Evolutionary conservation across 2,113 vertebrate genomes (phyloP).

Genomic region (Dromaius novaehollandiae): DNA sequence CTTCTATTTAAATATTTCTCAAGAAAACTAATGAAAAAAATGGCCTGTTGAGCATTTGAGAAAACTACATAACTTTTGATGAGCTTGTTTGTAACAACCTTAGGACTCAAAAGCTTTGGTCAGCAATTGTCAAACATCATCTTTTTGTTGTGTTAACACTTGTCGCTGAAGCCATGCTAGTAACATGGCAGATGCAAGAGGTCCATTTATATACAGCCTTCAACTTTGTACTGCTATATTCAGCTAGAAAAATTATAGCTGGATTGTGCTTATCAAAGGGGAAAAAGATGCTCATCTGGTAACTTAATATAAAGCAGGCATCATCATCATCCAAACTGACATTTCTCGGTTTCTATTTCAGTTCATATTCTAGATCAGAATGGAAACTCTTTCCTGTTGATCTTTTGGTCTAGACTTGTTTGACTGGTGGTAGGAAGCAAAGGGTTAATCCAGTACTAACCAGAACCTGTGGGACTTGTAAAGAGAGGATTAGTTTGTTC

Average conservation of each 20-base stretch:
- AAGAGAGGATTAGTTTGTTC: not conserved
- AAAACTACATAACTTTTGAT: not conserved
- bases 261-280: not conserved
- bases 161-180: not conserved
- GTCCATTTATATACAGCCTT: not conserved
- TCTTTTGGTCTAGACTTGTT: not conserved
- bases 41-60: not conserved
- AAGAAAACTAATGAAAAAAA: not conserved
- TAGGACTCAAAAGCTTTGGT: not conserved
- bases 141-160: not conserved
- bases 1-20: not conserved
- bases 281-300: fast-evolving
- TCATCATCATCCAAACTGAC: fast-evolving
- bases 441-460: conserved; percentile 6
- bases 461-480: not conserved
- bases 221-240: not conserved
- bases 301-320: not conserved
- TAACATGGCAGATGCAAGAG: not conserved
- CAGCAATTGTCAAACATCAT: not conserved
- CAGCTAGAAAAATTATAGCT: not conserved
- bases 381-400: not conserved
- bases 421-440: not conserved
- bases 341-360: not conserved
- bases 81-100: not conserved
- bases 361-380: not conserved